A percentile compares a stretch with the other conserved stretches of the same genome.
Conservation (phyloP, 1,140 invertebrate species). For the Lutraria rhynchaena region DNA sequence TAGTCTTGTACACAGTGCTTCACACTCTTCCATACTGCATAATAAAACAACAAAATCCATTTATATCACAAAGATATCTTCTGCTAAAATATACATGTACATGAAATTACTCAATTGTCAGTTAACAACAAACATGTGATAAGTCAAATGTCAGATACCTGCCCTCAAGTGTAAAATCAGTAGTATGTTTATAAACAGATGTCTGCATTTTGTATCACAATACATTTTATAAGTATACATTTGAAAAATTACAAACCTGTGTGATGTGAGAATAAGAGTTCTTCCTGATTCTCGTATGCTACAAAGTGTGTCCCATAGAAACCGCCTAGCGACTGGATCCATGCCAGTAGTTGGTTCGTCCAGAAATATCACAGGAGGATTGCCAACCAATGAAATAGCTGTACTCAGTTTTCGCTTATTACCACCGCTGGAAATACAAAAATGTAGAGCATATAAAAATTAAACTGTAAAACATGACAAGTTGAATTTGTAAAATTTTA, state of each 20-base stretch:
- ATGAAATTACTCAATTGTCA: too few relatives aligned
- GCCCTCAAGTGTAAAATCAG: too few relatives aligned
- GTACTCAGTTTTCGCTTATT: conserved; percentile 98
- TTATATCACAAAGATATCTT: too few relatives aligned
- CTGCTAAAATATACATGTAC: too few relatives aligned
- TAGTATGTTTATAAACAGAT: too few relatives aligned
- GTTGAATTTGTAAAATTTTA: too few relatives aligned
- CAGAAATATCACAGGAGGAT: conserved; percentile 82
- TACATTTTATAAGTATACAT: too few relatives aligned
- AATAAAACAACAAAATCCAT: too few relatives aligned
- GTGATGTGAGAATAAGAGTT: conserved; percentile 80
- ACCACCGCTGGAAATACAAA: conserved; percentile 84
- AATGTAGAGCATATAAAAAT: too few relatives aligned
- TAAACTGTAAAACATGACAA: too few relatives aligned
- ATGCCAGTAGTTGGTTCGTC: conserved; percentile 83
- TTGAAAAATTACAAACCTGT: conserved; percentile 76
- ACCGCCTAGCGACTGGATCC: conserved; percentile 82
- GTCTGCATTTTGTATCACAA: too few relatives aligned
- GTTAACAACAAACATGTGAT: neutral
- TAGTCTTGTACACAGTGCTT: conserved; percentile 83
- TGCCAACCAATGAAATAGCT: conserved; percentile 91
- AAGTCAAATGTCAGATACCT: too few relatives aligned
- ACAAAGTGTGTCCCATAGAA: conserved; percentile 81
- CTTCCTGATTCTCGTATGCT: conserved; percentile 73
- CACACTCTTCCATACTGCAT: conserved; percentile 84